Percentiles rank a stretch among this genome's conserved stretches.
Conservation (phyloP, 2,797 vertebrate species). For the Rhinella marina region DNA sequence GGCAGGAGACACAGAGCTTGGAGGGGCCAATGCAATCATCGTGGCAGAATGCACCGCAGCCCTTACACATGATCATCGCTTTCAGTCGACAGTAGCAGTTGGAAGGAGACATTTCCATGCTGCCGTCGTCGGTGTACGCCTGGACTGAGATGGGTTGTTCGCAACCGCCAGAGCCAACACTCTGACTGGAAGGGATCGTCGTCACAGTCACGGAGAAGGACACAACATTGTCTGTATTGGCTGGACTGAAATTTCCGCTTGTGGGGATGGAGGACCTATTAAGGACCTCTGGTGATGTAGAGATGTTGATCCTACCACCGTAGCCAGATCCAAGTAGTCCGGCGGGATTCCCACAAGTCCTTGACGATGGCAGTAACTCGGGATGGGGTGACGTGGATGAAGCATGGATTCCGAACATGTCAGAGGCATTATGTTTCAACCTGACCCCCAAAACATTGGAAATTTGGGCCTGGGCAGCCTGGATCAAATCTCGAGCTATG, state of each 20-base stretch:
- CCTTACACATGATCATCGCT: constrained; percentile 99
- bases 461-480: constrained; percentile 77
- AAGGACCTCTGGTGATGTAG: constrained; percentile 81
- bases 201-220: constrained; percentile 98
- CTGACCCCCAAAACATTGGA: constrained; percentile 75
- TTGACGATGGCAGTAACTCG: constrained; percentile 72
- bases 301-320: constrained; percentile 90
- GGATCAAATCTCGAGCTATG: constrained; percentile 81
- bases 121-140: constrained; percentile 81
- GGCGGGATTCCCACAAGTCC: constrained; percentile 73
- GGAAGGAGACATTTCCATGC: constrained; percentile 85
- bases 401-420: constrained; percentile 72
- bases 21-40: constrained; percentile 98
- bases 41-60: constrained; percentile 97
- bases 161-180: constrained; percentile 73
- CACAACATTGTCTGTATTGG: constrained; percentile 87
- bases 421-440: constrained; percentile 72
- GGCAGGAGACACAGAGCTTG: constrained; percentile 95
- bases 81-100: constrained; percentile 98
- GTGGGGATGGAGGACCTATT: constrained; percentile 72
- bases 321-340: constrained; percentile 78
- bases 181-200: constrained; percentile 86
- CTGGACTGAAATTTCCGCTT: constrained; percentile 70
- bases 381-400: constrained; percentile 66
- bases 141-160: constrained; percentile 82